Conservation (phyloP, 2,888 invertebrate genomes). For the Axea sp. region DNA sequence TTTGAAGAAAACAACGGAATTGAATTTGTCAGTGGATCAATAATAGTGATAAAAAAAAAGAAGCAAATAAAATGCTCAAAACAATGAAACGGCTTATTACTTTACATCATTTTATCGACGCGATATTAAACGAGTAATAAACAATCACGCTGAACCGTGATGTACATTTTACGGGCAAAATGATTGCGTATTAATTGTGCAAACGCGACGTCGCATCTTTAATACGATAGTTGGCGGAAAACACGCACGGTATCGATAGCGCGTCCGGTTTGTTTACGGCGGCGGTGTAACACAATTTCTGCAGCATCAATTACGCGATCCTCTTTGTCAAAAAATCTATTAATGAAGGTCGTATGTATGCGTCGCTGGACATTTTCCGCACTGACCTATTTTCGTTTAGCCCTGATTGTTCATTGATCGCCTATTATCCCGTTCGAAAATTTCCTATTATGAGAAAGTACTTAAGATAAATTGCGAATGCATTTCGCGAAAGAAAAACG, state of each 20-base stretch:
- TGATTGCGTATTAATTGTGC: conserved; percentile 43
- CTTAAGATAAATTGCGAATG: conserved; percentile 46
- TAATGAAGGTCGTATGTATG: conserved; percentile 45
- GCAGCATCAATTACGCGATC: conserved; percentile 30
- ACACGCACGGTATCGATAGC: conserved; percentile 40
- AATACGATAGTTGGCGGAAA: conserved; percentile 1
- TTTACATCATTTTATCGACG: too few relatives aligned
- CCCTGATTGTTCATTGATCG: conserved; percentile 53
- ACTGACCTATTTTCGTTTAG: conserved; percentile 39
- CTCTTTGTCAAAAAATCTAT: conserved; percentile 49
- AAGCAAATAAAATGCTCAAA: too few relatives aligned
- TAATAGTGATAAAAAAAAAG: too few relatives aligned
- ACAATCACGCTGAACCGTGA: conserved; percentile 4
- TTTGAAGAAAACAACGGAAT: too few relatives aligned
- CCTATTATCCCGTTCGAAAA: conserved; percentile 37
- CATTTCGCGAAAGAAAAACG: conserved; percentile 32
- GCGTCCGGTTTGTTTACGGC: conserved; percentile 39
- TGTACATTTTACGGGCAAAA: conserved; percentile 25
- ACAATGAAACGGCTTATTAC: too few relatives aligned
- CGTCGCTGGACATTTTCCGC: conserved; percentile 32
- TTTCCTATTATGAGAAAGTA: conserved; percentile 36
- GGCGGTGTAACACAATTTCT: conserved; percentile 44
- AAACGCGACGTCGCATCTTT: conserved; percentile 33
- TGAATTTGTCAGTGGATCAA: too few relatives aligned
- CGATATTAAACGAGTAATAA: conserved; percentile 30